phyloP scores from a whole-genome alignment of 2,797 vertebrate genomes.

The Zenarchopterus dispar region DNA sequence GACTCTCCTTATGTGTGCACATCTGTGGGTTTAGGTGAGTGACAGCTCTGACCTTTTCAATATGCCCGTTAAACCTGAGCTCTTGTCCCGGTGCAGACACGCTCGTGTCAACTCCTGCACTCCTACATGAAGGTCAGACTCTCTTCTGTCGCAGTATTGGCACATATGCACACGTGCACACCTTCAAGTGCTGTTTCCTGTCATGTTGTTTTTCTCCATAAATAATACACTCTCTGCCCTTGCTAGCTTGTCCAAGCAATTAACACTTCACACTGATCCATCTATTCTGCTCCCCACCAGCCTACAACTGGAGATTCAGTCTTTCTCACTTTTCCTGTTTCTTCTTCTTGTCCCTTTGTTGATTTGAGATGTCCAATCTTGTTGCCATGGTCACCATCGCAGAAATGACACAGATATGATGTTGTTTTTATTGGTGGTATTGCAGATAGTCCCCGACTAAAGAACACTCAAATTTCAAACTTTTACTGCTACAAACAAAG shows the following conservation, averaged over 20 bases:
- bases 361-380: slow-evolving; percentile 42
- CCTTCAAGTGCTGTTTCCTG: slow-evolving; percentile 42
- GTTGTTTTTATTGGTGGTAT: slow-evolving; percentile 44
- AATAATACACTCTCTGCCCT: slow-evolving; percentile 72
- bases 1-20: slow-evolving; percentile 33
- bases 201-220: slow-evolving; percentile 72
- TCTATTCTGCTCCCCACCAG: slow-evolving; percentile 62
- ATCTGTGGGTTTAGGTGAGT: slow-evolving; percentile 65
- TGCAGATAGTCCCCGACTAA: too few species aligned
- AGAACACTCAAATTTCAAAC: too few species aligned
- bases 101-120: slow-evolving; percentile 82
- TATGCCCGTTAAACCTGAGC: slow-evolving; percentile 83
- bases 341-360: slow-evolving; percentile 27
- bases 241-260: slow-evolving; percentile 74
- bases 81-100: slow-evolving; percentile 79
- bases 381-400: slow-evolving; percentile 60
- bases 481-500: too few species aligned
- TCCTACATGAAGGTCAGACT: slow-evolving; percentile 83
- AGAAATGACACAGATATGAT: slow-evolving; percentile 59
- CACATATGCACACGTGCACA: slow-evolving; percentile 16
- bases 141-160: slow-evolving; percentile 62
- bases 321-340: slow-evolving; percentile 17
- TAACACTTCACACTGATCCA: slow-evolving; percentile 77
- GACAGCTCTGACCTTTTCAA: slow-evolving; percentile 87
- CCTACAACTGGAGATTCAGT: slow-evolving; percentile 79